Evolutionary conservation across 1,140 invertebrate genomes (phyloP).

Genomic region (Drosophila insularis): DNA sequence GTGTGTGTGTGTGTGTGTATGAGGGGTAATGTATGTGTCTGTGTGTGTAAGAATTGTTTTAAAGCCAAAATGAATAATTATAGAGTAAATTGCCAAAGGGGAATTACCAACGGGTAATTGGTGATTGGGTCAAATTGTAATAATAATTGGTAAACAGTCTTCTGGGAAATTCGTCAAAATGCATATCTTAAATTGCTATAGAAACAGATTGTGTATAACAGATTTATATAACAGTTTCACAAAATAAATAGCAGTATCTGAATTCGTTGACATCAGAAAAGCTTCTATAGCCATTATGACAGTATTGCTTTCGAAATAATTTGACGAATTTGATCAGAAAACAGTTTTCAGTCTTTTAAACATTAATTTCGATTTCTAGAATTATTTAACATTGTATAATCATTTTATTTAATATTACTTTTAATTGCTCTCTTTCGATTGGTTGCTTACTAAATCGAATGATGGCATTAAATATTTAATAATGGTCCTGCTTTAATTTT

Average conservation of each 20-base stretch:
- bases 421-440: slow-evolving; percentile 22
- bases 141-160: neutral
- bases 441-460: slow-evolving; percentile 64
- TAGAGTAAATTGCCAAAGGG: slow-evolving; percentile 29
- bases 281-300: neutral
- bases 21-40: neutral
- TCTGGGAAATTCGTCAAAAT: neutral
- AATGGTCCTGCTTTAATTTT: slow-evolving; percentile 28
- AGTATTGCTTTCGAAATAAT: neutral
- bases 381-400: slow-evolving; percentile 25
- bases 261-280: neutral
- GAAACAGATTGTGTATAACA: neutral
- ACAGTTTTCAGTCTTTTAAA: neutral
- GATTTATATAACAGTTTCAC: neutral
- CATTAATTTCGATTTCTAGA: neutral
- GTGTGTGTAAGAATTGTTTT: slow-evolving; percentile 4
- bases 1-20: neutral
- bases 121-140: slow-evolving; percentile 8
- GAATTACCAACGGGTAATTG: slow-evolving; percentile 5
- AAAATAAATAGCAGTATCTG: no score
- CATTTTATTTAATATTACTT: slow-evolving; percentile 17
- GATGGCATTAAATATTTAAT: slow-evolving; percentile 63
- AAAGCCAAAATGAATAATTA: slow-evolving; percentile 20
- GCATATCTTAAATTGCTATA: neutral
- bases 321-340: neutral